Percentiles rank a stretch among this genome's conserved stretches.
These are phyloP conservation scores for Morinoia aosen DNA, from an alignment of 2,888 invertebrate genomes.

Conservation along the genomic window DNA sequence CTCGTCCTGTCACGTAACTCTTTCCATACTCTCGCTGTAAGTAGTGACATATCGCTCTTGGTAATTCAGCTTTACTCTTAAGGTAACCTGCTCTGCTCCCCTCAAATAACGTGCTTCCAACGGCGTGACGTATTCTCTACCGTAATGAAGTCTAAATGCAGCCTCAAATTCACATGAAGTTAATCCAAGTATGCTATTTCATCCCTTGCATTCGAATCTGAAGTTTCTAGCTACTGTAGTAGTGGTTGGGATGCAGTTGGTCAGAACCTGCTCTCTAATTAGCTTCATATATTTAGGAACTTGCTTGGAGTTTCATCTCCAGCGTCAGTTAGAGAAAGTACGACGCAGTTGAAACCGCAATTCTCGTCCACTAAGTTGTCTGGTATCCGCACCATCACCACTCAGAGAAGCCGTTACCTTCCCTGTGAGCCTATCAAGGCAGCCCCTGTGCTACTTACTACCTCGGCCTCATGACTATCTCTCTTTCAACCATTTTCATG, in stretches of 20 bases:
- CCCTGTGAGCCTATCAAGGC: not conserved
- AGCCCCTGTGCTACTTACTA: not conserved
- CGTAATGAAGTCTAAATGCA: not conserved
- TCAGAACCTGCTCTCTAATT: not conserved
- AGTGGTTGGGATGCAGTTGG: not conserved
- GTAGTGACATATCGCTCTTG: not conserved
- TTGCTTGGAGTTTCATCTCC: not conserved
- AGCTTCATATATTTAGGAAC: not conserved
- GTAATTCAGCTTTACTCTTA: not conserved
- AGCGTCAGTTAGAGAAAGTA: not conserved
- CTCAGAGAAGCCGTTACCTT: not conserved
- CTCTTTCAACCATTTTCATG: not conserved
- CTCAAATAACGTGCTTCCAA: not conserved
- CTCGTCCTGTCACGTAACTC: not conserved
- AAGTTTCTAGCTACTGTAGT: not conserved
- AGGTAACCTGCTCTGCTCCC: not conserved
- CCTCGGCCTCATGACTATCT: not conserved
- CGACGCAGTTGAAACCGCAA: not conserved
- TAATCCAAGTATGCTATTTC: not conserved
- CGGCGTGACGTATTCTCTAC: not conserved
- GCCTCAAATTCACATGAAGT: not conserved
- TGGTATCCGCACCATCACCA: not conserved
- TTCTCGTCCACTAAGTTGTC: not conserved
- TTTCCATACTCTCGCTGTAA: not conserved
- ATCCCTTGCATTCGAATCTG: not conserved